Base-by-base conservation (phyloP, 2,113 vertebrate species). In the Gulo gulo region DNA sequence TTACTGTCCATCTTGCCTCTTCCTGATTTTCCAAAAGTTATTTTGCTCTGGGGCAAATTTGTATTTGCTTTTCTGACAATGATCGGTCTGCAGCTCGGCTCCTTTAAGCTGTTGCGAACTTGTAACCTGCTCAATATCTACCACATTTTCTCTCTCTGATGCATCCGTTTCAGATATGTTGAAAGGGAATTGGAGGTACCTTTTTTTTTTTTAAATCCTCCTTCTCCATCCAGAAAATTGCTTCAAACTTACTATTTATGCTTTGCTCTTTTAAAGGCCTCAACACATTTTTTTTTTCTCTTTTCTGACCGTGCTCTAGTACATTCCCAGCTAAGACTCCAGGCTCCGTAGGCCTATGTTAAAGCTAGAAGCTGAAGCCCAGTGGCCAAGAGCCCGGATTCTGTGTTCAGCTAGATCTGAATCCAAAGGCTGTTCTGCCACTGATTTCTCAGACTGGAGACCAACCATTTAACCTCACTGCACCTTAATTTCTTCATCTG, bases 1-100 rank as follows among this genome's bases (percentile, higher is more conserved):
- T 98, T 98, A 98, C 99, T 98, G 98, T 98, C 98, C 98, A 97
- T 98, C 98, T 98, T 96, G 96, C 97, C 96, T 98, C 97, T 98
- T 98, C 97, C 98, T 98, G 98, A 97, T 98, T 98, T 98, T 98
- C 98, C 83, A 94, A 88, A 98, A 97, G 97, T 97, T 98, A n/a
- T 97, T 98, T 98, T 96, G 97, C 98, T 98, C 76, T 55, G 42
- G 95, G 98, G 96, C 89, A 98, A 98, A 97, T 98, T 98, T 96
- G 89, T 96, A 79, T 98, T 98, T 98, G 94, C 84, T 98, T 98
- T 98, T 71, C 89, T 97, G 96, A 95, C 93, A 97, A 76, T 73
- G 97, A 98, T 97, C 63, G 1, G 90, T 91, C 97, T 98, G 97
- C 98, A 98, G 98, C 94, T 55, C 78, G 97, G 95, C 95, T 83